Base-by-base conservation (phyloP, 2,113 vertebrate genomes). In the Emydura subglobosa region DNA sequence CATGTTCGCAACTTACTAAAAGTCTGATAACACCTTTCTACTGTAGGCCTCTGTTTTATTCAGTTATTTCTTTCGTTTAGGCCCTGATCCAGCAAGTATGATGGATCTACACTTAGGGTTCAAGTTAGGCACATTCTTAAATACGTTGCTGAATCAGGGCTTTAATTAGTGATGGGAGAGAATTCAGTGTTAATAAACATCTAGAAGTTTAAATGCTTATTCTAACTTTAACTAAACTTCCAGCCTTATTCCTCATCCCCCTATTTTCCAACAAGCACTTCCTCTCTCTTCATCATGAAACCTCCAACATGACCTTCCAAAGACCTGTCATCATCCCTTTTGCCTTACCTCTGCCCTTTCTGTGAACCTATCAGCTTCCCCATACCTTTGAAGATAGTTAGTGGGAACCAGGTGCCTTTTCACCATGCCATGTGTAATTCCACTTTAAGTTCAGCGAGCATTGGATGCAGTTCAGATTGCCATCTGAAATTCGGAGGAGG, bases 1-100 rank as follows among this genome's bases (percentile, higher is more conserved):
- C 82, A 25, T 0, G 5, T 7, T 7, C 53, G 55, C 78, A 0
- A 9, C 61, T 14, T 9, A 21, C 39, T 9, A 13, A 0, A 5
- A 1, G 2, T 10, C 1, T 82, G 72, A 0, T 21, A 16, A 51
- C 61, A 92, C n/a, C n/a, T 42, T 22, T 82, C 55, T 39, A 74
- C 22, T 9, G 39, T 25, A 42, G 39, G 68, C 34, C n/a, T 24
- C 39, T 74, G 22, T 74, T 65, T 42, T 24, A 6, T 44, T 42
- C 39, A 5, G 19, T 42, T 74, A 24, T n/a, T 74, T 24, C 13
- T 53, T 42, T 25, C n/a, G 22, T 74, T 42, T 74, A 74, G 39
- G 22, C 72, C 22, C 21, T 10, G 19, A 39, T 74, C 39, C n/a
- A 42, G 22, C 8, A 24, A 25, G 22, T 3, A 74, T 42, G 72